Percentiles rank a stretch among this genome's conserved stretches.
Conservation (phyloP, 2,113 vertebrate species). For the Pituophis catenifer region DNA sequence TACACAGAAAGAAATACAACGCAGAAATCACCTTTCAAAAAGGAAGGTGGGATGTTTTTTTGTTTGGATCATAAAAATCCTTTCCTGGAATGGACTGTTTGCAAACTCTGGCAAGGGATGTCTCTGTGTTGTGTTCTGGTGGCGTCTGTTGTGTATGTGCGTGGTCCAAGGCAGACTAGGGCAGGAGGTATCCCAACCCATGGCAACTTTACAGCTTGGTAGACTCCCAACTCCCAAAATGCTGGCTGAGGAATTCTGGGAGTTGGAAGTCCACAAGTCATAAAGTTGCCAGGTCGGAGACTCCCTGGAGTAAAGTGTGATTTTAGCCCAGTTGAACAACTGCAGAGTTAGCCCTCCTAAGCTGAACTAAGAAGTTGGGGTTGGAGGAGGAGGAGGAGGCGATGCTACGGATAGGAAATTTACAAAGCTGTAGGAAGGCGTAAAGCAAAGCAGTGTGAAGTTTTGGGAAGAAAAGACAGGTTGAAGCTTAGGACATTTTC, state of each 20-base stretch:
- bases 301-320: no score
- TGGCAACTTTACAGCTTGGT: neutral
- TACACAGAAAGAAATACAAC: neutral
- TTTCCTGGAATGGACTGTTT: constrained; percentile 6
- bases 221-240: neutral
- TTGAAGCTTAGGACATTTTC: no score
- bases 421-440: neutral
- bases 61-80: neutral
- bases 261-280: neutral
- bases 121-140: neutral
- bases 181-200: neutral
- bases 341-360: neutral
- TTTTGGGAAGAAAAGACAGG: neutral
- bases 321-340: neutral
- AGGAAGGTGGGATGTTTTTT: neutral
- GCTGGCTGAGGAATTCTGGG: neutral
- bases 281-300: neutral
- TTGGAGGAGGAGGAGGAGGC: no score
- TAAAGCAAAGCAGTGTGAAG: neutral
- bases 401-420: neutral
- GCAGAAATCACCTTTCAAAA: neutral
- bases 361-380: neutral
- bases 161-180: neutral
- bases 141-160: neutral
- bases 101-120: neutral